phyloP scores from a whole-genome alignment of 35 echinoderm and acorn worm genomes.

The Patiria miniata region DNA sequence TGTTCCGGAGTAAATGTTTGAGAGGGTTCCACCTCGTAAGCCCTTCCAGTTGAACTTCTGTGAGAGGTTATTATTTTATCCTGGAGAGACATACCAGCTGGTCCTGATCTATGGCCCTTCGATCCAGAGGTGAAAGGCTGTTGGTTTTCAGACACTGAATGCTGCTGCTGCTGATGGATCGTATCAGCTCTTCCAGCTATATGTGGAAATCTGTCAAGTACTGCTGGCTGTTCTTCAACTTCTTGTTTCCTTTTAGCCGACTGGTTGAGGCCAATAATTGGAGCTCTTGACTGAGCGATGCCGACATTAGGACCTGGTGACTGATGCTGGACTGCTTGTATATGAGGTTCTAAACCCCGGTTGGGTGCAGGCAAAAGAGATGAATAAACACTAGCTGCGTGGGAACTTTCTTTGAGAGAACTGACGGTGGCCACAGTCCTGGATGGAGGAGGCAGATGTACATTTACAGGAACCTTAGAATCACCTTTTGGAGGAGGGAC shows the following conservation, averaged over 20 bases:
- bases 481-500: neutral
- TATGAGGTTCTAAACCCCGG: neutral
- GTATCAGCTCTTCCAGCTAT: neutral
- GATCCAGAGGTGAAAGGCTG: too few relatives aligned
- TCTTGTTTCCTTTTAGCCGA: neutral
- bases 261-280: neutral
- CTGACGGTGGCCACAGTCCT: neutral
- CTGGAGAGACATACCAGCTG: neutral
- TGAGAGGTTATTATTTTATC: neutral
- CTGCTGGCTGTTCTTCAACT: neutral
- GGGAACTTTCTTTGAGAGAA: neutral
- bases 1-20: conserved; percentile 11
- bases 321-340: neutral
- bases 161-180: neutral
- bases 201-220: neutral
- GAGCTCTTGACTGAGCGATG: neutral
- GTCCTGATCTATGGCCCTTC: too few relatives aligned
- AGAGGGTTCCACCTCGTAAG: neutral
- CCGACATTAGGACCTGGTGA: neutral
- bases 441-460: neutral
- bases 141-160: neutral
- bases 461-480: neutral
- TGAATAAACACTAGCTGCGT: too few relatives aligned
- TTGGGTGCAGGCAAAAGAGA: neutral
- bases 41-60: neutral